Base-by-base conservation (phyloP, 1,140 invertebrate genomes). In the Ruditapes philippinarum region DNA sequence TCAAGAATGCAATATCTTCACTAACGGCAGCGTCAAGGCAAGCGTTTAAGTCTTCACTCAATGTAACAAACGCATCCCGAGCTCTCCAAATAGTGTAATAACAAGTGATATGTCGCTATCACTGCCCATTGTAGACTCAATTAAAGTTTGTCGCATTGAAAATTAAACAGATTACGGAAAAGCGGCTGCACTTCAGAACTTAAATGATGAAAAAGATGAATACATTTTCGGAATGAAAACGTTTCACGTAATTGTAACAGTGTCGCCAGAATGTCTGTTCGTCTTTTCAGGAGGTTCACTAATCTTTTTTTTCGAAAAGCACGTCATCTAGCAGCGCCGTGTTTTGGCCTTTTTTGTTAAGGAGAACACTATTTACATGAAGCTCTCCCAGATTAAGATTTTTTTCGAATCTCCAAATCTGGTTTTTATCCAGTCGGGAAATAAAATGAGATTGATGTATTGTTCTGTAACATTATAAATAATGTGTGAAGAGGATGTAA, bases 221-320 rank as follows among this genome's bases (percentile, higher is more conserved):
- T 78, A 31, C 45, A 36, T 79, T 82, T 38, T 60, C 14, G 81
- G 78, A 60, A 49, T 70, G 73, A 79, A 70, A 84, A 38, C n/a
- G 38, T 45, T 82, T 54, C 78, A 42, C 31, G 80, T 65, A 68
- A 92, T 93, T 92, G 92, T 93, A 54, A 33, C 31, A 49, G 14
- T 74, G 93, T 92, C 92, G 94, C 92, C 94, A 73, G 36, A 19
- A 85, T 89, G 94, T 94, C 94, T 93, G 92, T 89, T 25, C 19
- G 60, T 25, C 79, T 76, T 81, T 94, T 92, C 68, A 92, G 12
- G 36, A 14, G 42, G 33, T 42, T 36, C 12, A 60, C 81, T 79
- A 93, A 94, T 93, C 93, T 92, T 86, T 28, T 92, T 86, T 28
- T 65, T 76, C 88, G 80, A 92, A 92, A 92, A 93, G 94, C 91